Conservation (phyloP, 2,113 vertebrate genomes). For the Gopherus flavomarginatus region DNA sequence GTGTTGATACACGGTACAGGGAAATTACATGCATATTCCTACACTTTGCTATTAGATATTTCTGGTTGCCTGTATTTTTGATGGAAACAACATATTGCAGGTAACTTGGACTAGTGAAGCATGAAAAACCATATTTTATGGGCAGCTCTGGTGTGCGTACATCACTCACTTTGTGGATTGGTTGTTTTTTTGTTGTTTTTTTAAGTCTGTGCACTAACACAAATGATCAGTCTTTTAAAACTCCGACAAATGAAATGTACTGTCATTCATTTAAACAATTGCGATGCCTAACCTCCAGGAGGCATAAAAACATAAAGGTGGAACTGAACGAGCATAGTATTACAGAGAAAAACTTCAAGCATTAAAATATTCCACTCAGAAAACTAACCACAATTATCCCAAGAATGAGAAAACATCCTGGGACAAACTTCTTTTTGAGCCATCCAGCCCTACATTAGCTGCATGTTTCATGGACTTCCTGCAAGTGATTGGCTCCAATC, state of each 20-base stretch:
- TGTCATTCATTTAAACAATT: neutral
- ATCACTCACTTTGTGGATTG: neutral
- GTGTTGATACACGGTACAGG: accelerated
- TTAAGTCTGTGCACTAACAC: neutral
- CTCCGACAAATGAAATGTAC: neutral
- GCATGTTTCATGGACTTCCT: neutral
- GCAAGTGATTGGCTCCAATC: neutral
- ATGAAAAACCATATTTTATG: neutral
- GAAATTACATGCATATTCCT: accelerated
- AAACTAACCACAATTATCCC: neutral
- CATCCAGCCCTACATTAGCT: neutral
- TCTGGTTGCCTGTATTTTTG: neutral
- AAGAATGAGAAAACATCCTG: neutral
- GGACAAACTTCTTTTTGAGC: neutral
- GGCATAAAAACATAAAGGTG: neutral
- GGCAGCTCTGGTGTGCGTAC: neutral
- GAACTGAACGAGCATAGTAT: neutral
- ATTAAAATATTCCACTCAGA: neutral
- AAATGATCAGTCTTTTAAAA: neutral
- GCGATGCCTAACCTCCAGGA: neutral
- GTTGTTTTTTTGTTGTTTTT: neutral
- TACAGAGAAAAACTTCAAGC: neutral
- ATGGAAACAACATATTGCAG: neutral
- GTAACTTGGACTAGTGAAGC: neutral
- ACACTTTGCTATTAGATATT: neutral